Evolutionary conservation across 2,888 invertebrate genomes (phyloP).

Genomic region (Nycteola revayana): DNA sequence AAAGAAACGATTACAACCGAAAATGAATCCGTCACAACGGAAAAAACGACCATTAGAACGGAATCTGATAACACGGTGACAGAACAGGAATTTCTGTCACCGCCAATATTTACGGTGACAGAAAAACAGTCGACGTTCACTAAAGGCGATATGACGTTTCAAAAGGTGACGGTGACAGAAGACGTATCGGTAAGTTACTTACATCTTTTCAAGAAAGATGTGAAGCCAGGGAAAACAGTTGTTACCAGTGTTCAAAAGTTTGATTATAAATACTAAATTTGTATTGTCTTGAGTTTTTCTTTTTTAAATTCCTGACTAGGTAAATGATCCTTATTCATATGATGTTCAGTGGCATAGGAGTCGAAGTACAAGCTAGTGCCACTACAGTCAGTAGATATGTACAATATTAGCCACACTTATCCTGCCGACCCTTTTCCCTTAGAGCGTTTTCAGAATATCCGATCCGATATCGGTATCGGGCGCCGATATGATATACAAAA

Average conservation of each 20-base stretch:
- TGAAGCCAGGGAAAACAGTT: constrained; percentile 54
- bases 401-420: no score
- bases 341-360: no score
- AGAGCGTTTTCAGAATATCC: no score
- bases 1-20: constrained; percentile 6
- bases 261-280: constrained; percentile 56
- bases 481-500: no score
- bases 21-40: constrained; percentile 7
- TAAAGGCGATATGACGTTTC: constrained; percentile 59
- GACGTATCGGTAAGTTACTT: constrained; percentile 63
- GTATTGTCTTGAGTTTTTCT: constrained; percentile 31
- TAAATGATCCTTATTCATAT: no score
- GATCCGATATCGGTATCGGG: no score
- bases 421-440: no score
- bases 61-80: constrained; percentile 25
- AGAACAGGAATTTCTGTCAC: constrained; percentile 33
- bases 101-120: constrained; percentile 59
- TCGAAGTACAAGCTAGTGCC: no score
- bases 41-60: background rate
- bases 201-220: constrained; percentile 64
- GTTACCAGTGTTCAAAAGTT: constrained; percentile 56
- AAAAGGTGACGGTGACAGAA: constrained; percentile 63
- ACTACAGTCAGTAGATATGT: no score
- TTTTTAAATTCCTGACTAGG: no score
- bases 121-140: constrained; percentile 56